Base-by-base conservation (phyloP, 2,888 invertebrate genomes). In the Zaprionus lineosus region DNA sequence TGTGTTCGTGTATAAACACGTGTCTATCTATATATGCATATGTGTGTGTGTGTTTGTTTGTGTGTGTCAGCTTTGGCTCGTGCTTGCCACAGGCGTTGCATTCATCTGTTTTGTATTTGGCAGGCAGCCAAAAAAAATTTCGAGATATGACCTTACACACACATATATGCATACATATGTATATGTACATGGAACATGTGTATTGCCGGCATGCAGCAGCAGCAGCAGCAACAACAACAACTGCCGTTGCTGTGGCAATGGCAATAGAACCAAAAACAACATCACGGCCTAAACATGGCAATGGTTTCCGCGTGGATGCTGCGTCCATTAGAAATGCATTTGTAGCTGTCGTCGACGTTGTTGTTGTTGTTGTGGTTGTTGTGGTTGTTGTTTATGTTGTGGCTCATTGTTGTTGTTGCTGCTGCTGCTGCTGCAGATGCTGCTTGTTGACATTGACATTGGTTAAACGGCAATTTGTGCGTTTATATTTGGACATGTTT, bases 81-180 rank as follows among this genome's bases (percentile, higher is more conserved):
- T 63, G 67, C 36, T 29, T 40, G 73, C 79, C 71, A 37, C 78
- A 77, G 56, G 76, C 79, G 64, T 39, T 73, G 74, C 76, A 72
- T 66, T 67, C 79, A 78, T 74, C 74, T 71, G 74, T 75, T 74
- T 68, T 68, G 66, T 74, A 55, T 82, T 85, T 82, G 81, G 81
- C 81, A 74, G 71, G 76, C 76, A 71, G 83, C 81, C 81, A 82
- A 82, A 82, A 71, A 75, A 78, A 84, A 68, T 84, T 81, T 77
- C 77, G 74, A 67, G 78, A 81, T 74, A 77, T 84, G 84, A 79
- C 78, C 78, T 79, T 79, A 81, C 62, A 59, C 73, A 72, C 65
- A 57, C 67, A 58, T 55, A 62, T n/a, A n/a, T n/a, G n/a, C n/a
- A n/a, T n/a, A n/a, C n/a, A n/a, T n/a, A n/a, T n/a, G n/a, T n/a